These are phyloP conservation scores for Thalassarche chlororhynchos DNA, from an alignment of 2,113 vertebrate species.

Conservation along the genomic window DNA sequence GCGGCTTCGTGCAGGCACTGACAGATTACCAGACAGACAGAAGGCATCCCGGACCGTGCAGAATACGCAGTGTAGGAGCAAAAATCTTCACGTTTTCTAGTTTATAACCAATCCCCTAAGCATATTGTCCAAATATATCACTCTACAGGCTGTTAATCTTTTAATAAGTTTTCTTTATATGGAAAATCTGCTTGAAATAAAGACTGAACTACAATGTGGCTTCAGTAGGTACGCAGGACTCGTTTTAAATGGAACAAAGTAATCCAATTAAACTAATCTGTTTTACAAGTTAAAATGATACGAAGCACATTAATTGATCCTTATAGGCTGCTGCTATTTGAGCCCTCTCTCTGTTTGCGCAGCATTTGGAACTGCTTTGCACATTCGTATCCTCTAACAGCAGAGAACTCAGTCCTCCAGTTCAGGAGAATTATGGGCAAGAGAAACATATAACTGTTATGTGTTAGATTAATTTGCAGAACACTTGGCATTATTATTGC, in stretches of 20 bases:
- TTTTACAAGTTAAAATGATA: slow-evolving; percentile 67
- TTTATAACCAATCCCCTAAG: slow-evolving; percentile 41
- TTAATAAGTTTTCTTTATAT: slow-evolving; percentile 39
- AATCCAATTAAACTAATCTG: slow-evolving; percentile 68
- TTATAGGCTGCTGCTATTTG: slow-evolving; percentile 49
- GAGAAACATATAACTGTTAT: slow-evolving; percentile 76
- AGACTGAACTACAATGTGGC: slow-evolving; percentile 12
- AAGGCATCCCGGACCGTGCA: background rate
- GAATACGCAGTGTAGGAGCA: background rate
- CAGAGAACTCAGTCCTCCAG: slow-evolving; percentile 51
- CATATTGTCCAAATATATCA: slow-evolving; percentile 42
- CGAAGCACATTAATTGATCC: slow-evolving; percentile 56
- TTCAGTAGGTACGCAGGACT: slow-evolving; percentile 28
- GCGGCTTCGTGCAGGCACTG: background rate
- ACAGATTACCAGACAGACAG: background rate
- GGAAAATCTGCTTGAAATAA: slow-evolving; percentile 47
- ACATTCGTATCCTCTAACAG: slow-evolving; percentile 54
- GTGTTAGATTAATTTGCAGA: slow-evolving; percentile 85
- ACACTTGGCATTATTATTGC: slow-evolving; percentile 86
- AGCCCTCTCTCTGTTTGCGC: slow-evolving; percentile 45
- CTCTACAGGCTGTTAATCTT: slow-evolving; percentile 60
- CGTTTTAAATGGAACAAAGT: slow-evolving; percentile 63
- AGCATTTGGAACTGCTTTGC: slow-evolving; percentile 71
- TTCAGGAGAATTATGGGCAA: slow-evolving; percentile 72
- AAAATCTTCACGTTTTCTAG: slow-evolving; percentile 1